Base-by-base conservation (phyloP, 2,888 invertebrate species). In the Heliconius sara region DNA sequence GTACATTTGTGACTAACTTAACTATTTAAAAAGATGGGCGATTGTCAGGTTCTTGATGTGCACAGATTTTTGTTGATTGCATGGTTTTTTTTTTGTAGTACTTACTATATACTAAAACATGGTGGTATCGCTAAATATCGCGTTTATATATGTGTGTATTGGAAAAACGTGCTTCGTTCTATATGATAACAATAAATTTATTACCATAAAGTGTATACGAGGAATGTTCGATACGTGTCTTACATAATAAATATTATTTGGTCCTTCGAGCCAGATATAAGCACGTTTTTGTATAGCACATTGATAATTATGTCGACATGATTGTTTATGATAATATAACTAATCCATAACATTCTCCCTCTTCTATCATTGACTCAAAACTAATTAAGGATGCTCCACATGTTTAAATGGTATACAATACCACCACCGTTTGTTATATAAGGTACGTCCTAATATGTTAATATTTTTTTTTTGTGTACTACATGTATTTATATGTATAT, bases 261-360 rank as follows among this genome's bases (percentile, higher is more conserved):
- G 81, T 84, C 83, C 83, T 79, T 78, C 82, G 81, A 72, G 83
- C 82, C 81, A 82, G 84, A 83, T 84, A 52, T 71, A 80, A 82
- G 86, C 89, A 88, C 88, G 89, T 90, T 91, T 89, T 88, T 89
- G 88, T 89, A 89, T 72, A 84, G 88, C 91, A 88, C 90, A 87
- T 85, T 70, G 75, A 77, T 60, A 67, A 86, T 79, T 82, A 83
- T 88, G 82, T 86, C 83, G 75, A 81, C 83, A 87, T 90, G 87
- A 87, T 88, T 91, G 87, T 89, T 88, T 92, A 89, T 90, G 87
- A 88, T 90, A 90, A 91, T 93, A 91, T 93, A 91, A 95, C 95
- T 95, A 95, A 95, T 95, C 94, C 95, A 95, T 95, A 95, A 95
- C 94, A 95, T 95, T 95, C 95, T 95, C 95, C 94, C 93, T 93